Evolutionary conservation across 2,113 vertebrate genomes (phyloP).

Genomic region (Carollia perspicillata): DNA sequence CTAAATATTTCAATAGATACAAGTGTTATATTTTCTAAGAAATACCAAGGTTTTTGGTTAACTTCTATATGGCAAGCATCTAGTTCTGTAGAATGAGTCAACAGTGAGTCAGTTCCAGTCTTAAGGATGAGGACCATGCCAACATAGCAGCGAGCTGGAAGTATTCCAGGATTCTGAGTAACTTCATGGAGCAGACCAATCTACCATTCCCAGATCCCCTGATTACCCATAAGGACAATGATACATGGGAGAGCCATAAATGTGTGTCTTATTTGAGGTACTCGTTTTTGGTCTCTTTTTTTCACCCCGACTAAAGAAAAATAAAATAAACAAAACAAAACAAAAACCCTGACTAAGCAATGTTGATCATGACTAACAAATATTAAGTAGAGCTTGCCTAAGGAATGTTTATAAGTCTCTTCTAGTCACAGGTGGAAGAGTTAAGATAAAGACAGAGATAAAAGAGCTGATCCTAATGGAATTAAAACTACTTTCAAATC

Average conservation of each 20-base stretch:
- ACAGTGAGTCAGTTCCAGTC: background rate
- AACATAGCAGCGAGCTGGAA: background rate
- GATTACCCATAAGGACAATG: fast-evolving
- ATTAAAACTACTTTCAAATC: background rate
- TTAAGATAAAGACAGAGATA: background rate
- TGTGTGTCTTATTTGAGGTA: background rate
- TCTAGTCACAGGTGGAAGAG: background rate
- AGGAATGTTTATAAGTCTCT: background rate
- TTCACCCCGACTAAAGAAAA: background rate
- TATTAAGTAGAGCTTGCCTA: background rate
- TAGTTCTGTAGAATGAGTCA: background rate
- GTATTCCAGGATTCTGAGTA: background rate
- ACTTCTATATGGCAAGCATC: background rate
- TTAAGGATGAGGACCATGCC: background rate
- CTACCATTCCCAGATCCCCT: fast-evolving
- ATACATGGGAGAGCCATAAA: background rate
- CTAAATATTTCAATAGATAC: background rate
- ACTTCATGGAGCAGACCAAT: too few species aligned
- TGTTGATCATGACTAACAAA: background rate
- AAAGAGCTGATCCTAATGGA: background rate
- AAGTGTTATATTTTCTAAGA: background rate
- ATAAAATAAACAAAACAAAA: too few species aligned
- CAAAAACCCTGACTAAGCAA: background rate
- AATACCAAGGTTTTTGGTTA: background rate
- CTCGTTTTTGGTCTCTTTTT: background rate